Percentiles rank a stretch among this genome's conserved stretches.
These are phyloP conservation scores for Rhabdomys pumilio DNA, from an alignment of 2,797 vertebrate genomes.

Conservation along the genomic window DNA sequence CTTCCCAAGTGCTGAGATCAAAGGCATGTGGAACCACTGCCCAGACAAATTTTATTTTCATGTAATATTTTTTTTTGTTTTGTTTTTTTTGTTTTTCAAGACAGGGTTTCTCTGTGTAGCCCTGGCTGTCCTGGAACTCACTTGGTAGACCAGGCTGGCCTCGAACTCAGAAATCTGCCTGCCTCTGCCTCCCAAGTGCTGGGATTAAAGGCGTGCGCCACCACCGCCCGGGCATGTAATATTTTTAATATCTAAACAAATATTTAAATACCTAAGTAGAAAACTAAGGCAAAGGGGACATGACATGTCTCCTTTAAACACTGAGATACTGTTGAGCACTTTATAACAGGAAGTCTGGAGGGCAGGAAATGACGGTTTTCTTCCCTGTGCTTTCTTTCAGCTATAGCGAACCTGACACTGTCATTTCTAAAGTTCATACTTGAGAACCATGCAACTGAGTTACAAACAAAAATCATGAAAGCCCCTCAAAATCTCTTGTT, in stretches of 20 bases:
- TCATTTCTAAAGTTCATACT: not conserved
- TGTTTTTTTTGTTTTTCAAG: not conserved
- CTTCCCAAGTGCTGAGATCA: not conserved
- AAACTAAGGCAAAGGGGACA: slow-evolving; percentile 5
- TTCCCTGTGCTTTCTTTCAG: not conserved
- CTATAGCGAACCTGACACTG: not conserved
- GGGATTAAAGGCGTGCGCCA: not conserved
- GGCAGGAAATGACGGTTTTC: not conserved
- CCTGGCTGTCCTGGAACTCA: not conserved
- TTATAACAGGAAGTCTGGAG: not conserved
- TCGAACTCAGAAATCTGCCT: not conserved
- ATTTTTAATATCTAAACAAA: not conserved
- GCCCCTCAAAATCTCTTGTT: not conserved
- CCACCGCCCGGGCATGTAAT: not conserved
- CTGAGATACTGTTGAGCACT: not conserved
- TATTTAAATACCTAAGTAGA: slow-evolving; percentile 8
- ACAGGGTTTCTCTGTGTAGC: not conserved
- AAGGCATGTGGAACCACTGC: not conserved
- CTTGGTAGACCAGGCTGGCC: not conserved
- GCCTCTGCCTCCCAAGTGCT: not conserved
- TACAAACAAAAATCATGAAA: not conserved
- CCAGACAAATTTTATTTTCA: not conserved
- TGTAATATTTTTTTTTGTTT: not conserved
- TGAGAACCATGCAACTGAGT: not conserved
- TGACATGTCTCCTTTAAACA: not conserved